A percentile compares a stretch with the other conserved stretches of the same genome.
These are phyloP conservation scores for Corvus moneduloides DNA, from an alignment of 2,113 vertebrate species.

Conservation along the genomic window DNA sequence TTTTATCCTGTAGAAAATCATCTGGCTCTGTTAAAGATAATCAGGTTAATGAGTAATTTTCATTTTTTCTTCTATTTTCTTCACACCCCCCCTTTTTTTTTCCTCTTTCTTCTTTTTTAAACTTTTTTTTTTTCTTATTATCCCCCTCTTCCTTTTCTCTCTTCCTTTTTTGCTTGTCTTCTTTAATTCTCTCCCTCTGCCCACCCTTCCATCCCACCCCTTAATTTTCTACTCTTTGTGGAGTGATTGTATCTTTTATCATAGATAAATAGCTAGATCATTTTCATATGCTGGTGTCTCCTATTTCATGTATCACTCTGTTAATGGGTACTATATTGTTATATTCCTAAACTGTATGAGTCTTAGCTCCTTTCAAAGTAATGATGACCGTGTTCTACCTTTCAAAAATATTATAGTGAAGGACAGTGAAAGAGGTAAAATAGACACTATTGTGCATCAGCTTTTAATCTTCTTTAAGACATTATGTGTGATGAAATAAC, in stretches of 20 bases:
- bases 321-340: not conserved
- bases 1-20: not conserved
- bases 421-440: not conserved
- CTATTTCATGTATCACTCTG: not conserved
- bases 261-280: not conserved
- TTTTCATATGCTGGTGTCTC: not conserved
- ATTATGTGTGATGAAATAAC: not conserved
- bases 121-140: not conserved
- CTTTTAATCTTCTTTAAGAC: not conserved
- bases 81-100: accelerated
- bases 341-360: not conserved
- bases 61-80: accelerated
- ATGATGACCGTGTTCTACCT: not conserved
- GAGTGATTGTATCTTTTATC: not conserved
- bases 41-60: not conserved
- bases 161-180: not conserved
- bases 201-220: not conserved
- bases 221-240: not conserved
- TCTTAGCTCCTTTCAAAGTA: not conserved
- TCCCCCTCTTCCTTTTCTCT: accelerated
- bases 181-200: too few species aligned
- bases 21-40: not conserved
- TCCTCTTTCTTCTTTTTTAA: too few species aligned
- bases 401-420: not conserved
- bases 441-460: not conserved